phyloP scores from a whole-genome alignment of 2,797 vertebrate genomes.

The Melanotaenia pygmaea region DNA sequence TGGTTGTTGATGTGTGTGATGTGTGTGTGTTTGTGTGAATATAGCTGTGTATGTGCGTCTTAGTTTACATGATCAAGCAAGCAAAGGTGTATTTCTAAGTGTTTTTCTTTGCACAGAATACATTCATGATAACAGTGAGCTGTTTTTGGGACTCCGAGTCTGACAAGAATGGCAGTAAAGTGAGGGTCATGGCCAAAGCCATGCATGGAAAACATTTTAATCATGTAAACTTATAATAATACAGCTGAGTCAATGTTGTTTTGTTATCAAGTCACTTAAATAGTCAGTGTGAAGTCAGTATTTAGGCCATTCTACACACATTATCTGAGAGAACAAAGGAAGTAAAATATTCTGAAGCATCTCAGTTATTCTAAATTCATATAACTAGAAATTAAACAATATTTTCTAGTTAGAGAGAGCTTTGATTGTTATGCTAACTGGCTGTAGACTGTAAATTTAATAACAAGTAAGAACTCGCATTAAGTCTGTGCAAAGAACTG shows the following conservation, averaged over 20 bases:
- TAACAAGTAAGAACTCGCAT: constrained; percentile 18
- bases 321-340: constrained; percentile 17
- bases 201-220: constrained; percentile 42
- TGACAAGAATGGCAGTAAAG: constrained; percentile 50
- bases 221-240: constrained; percentile 38
- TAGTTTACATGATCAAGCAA: constrained; percentile 58
- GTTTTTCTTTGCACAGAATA: constrained; percentile 71
- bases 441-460: constrained; percentile 22
- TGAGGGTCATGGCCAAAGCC: constrained; percentile 25
- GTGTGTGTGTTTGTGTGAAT: constrained; percentile 43
- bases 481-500: constrained; percentile 40
- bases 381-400: constrained; percentile 17
- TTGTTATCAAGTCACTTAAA: constrained; percentile 31
- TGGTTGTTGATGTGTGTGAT: constrained; percentile 82
- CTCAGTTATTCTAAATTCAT: constrained; percentile 15
- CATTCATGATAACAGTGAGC: constrained; percentile 82
- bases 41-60: constrained; percentile 9
- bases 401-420: constrained; percentile 33
- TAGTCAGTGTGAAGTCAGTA: constrained; percentile 25
- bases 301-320: constrained; percentile 16
- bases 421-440: constrained; percentile 25
- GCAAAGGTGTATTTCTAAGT: constrained; percentile 56
- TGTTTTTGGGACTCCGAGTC: constrained; percentile 64
- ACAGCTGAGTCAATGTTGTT: constrained; percentile 21
- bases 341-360: constrained; percentile 27